Evolutionary conservation across 2,888 invertebrate genomes (phyloP).

Genomic region (Serripes groenlandicus): DNA sequence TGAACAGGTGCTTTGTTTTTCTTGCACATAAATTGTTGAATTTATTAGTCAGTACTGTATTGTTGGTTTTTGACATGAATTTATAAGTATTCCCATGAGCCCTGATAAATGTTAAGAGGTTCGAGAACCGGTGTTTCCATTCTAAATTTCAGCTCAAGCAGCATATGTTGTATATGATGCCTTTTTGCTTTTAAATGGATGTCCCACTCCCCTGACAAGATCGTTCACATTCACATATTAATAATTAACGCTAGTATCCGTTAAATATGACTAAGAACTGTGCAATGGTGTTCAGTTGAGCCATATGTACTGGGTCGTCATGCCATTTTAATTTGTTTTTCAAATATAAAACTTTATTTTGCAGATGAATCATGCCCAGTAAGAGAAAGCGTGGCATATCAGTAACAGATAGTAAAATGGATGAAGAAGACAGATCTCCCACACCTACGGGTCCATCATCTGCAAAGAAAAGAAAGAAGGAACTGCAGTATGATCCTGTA

Average conservation of each 20-base stretch:
- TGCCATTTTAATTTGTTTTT: not conserved
- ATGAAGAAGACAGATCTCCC: constrained; percentile 57
- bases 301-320: not conserved
- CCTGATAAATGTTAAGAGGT: too few species aligned
- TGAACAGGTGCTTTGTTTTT: too few species aligned
- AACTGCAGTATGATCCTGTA: constrained; percentile 83
- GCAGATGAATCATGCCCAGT: constrained; percentile 43
- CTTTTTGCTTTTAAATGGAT: not conserved
- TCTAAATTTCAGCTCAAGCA: too few species aligned
- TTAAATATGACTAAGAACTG: too few species aligned
- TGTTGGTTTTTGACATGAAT: too few species aligned
- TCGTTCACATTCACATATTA: too few species aligned
- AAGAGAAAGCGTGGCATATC: constrained; percentile 49
- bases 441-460: constrained; percentile 44
- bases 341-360: not conserved
- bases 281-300: too few species aligned
- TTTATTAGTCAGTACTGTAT: too few species aligned
- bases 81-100: too few species aligned
- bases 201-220: not conserved
- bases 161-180: not conserved
- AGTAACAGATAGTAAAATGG: constrained; percentile 40
- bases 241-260: too few species aligned
- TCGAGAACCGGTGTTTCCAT: too few species aligned
- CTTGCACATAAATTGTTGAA: too few species aligned
- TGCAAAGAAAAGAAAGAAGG: constrained; percentile 69